These are phyloP conservation scores for Trichoplusia ni DNA, from an alignment of 1,140 invertebrate genomes.

Conservation along the genomic window DNA sequence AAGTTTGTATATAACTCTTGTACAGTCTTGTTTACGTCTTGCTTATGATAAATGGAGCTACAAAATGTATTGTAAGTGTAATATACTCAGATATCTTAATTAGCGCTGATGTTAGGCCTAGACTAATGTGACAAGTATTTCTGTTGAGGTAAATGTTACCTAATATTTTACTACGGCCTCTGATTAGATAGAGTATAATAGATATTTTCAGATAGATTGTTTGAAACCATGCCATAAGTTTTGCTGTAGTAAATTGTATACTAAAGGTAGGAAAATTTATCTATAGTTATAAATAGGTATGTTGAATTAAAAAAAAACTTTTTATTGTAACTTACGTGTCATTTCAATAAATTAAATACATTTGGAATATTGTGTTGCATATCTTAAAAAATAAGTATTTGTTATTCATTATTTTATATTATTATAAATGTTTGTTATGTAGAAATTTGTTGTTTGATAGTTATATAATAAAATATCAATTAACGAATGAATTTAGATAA, in stretches of 20 bases:
- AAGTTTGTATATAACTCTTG: constrained; percentile 71
- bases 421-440: constrained; percentile 10
- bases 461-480: constrained; percentile 26
- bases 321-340: constrained; percentile 22
- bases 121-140: constrained; percentile 16
- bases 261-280: constrained; percentile 21
- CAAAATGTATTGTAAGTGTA: constrained; percentile 51
- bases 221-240: constrained; percentile 35
- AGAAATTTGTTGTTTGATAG: constrained; percentile 11
- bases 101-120: constrained; percentile 32
- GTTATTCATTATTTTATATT: constrained; percentile 22
- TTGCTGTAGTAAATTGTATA: constrained; percentile 31
- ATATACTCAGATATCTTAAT: constrained; percentile 12
- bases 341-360: too few species aligned
- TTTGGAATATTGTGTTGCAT: constrained; percentile 15
- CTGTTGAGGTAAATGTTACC: constrained; percentile 31
- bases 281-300: constrained; percentile 12
- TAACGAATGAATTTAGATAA: constrained; percentile 36
- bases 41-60: constrained; percentile 63
- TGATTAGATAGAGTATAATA: constrained; percentile 51
- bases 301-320: background rate
- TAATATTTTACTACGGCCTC: constrained; percentile 57
- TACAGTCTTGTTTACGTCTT: constrained; percentile 65
- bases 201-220: constrained; percentile 76
- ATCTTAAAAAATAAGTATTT: constrained; percentile 13